These are phyloP conservation scores for Tapirus indicus DNA, from an alignment of 2,797 vertebrate genomes.

Conservation along the genomic window DNA sequence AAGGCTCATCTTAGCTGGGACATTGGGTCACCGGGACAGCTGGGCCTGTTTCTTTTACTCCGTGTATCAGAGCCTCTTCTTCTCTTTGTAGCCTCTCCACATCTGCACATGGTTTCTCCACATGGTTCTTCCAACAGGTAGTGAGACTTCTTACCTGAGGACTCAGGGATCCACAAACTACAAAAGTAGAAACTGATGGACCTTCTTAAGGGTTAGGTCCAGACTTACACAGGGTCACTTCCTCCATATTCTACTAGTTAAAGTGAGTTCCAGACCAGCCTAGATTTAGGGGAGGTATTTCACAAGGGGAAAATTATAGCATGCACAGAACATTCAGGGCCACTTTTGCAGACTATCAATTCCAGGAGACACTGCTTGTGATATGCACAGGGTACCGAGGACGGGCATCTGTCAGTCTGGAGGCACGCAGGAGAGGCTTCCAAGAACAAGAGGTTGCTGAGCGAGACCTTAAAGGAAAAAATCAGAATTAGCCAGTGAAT, in stretches of 20 bases:
- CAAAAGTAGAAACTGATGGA: background rate
- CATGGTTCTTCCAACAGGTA: background rate
- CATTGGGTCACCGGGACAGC: too few relatives aligned
- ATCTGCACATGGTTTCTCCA: background rate
- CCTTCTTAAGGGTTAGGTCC: background rate
- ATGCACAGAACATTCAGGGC: background rate
- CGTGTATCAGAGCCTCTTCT: background rate
- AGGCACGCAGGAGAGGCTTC: background rate
- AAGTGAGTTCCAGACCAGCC: background rate
- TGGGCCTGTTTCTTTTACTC: background rate
- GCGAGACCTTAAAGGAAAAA: background rate
- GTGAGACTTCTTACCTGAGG: background rate
- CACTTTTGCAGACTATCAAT: background rate
- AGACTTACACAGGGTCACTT: background rate
- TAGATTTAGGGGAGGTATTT: background rate
- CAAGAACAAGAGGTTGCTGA: background rate
- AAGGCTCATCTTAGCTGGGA: background rate
- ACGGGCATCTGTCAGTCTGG: background rate
- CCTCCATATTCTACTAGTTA: background rate
- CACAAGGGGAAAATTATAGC: background rate
- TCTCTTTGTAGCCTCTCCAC: background rate
- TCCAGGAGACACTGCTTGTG: background rate
- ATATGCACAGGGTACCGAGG: background rate
- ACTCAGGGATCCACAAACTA: background rate
- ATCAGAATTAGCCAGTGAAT: background rate